Evolutionary conservation across 2,888 invertebrate genomes (phyloP), one percentile per base, ranked within the genome.

Genomic region (Uloborus plumipes): DNA sequence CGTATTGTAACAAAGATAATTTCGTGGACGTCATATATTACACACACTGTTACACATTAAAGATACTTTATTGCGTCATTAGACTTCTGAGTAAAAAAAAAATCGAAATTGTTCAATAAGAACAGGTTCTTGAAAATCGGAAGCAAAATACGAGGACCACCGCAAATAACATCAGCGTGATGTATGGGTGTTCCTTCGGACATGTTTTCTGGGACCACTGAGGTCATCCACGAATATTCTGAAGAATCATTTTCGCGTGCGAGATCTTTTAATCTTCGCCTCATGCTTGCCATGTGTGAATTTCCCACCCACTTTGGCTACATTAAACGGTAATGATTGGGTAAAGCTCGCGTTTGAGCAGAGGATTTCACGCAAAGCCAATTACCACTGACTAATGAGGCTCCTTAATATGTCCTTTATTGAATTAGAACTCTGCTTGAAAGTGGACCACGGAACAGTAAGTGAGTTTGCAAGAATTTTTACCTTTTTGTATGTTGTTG

Each of bases 191-290:
- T 20, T 53, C 65, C 59, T 39, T 49, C 9, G 55, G 53, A 26
- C 55, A 50, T 74, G 73, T 51, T 78, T 55, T 65, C 70, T 65
- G 55, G 59, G 39, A 61, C 61, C 67, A 73, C 61, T 51, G 66
- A 61, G 79, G 79, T 79, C 66, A 79, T 70, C 61, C 69, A 76
- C 69, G 76, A 76, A 75, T 66, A 26, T 66, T 79, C 61, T 50
- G 49, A 79, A 58, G 62, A 59, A 72, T 72, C 65, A 39, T 66
- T 72, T 59, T 53, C 20, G 58, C 77, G 64, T 64, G 77, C 64
- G 62, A 70, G 67, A 67, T 72, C 72, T 78, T 71, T 71, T 71
- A 78, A 72, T 78, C 71, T 73, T 72, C 53, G n/a, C 61, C 72
- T 73, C 61, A 79, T 71, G 58, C 64, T 74, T 55, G 66, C 61